Percentiles rank a stretch among this genome's conserved stretches.
phyloP scores from a whole-genome alignment of 2,797 vertebrate species.

The Sorex maritimensis region DNA sequence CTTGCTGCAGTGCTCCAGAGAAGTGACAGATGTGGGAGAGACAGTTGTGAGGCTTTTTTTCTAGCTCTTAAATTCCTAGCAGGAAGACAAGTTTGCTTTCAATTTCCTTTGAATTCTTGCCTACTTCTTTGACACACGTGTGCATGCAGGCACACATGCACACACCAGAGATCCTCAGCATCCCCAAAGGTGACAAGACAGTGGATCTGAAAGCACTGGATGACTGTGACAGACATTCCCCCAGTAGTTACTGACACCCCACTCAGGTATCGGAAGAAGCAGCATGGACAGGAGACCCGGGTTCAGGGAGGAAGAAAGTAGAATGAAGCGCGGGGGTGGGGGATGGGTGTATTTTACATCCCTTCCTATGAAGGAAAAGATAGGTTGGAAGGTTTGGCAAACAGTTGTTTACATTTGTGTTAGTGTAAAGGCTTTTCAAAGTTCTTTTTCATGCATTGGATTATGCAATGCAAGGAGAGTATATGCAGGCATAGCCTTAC shows the following conservation, averaged over 20 bases:
- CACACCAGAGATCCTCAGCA: neutral
- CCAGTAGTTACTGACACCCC: neutral
- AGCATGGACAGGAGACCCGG: neutral
- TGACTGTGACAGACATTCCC: neutral
- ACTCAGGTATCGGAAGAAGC: constrained; percentile 21
- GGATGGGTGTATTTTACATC: neutral
- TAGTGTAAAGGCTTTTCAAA: no score
- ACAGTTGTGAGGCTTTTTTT: neutral
- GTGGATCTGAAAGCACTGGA: neutral
- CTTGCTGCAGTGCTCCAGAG: neutral
- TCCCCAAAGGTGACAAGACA: no score
- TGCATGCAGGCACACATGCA: neutral
- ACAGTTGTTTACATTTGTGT: neutral
- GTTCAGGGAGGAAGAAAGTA: neutral
- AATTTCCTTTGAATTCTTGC: neutral
- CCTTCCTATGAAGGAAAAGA: constrained; percentile 19
- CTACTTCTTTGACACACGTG: no score
- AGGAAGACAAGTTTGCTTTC: neutral
- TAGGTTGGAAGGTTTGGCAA: neutral
- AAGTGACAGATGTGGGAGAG: neutral
- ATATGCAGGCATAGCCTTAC: neutral
- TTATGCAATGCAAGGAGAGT: neutral
- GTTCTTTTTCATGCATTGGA: no score
- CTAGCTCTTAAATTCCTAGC: neutral
- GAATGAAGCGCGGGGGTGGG: neutral